Percentiles rank a stretch among this genome's conserved stretches.
Evolutionary conservation across 2,113 vertebrate genomes (phyloP).

Genomic region (Mola mola): DNA sequence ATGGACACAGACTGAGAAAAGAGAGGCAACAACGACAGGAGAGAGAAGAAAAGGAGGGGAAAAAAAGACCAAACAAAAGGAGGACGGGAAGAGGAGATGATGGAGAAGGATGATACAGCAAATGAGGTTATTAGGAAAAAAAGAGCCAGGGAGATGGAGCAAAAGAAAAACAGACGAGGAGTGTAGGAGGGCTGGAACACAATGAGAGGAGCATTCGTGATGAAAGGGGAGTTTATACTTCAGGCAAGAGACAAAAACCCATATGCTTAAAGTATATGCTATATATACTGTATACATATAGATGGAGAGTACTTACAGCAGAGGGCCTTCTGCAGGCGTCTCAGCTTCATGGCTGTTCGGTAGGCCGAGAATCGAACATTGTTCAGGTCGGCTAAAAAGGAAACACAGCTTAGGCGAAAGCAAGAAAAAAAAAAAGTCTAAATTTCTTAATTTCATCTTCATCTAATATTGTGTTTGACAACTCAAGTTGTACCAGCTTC

Average conservation of each 20-base stretch:
- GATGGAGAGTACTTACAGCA: slow-evolving; percentile 87
- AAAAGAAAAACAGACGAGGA: neutral
- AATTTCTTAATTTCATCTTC: neutral
- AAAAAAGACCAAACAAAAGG: no score
- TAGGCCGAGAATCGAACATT: slow-evolving; percentile 98
- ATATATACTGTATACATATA: slow-evolving; percentile 1
- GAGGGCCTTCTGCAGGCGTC: slow-evolving; percentile 97
- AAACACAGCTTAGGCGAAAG: neutral
- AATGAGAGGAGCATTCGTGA: slow-evolving; percentile 26
- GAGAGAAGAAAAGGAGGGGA: neutral
- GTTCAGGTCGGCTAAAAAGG: slow-evolving; percentile 84
- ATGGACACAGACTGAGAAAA: slow-evolving; percentile 5
- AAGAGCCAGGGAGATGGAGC: neutral
- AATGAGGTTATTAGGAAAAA: slow-evolving; percentile 17
- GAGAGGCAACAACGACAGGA: neutral
- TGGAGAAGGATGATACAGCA: neutral
- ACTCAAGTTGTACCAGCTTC: no score
- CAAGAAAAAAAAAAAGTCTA: neutral
- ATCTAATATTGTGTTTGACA: no score
- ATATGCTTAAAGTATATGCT: neutral
- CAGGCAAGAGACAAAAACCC: slow-evolving; percentile 2
- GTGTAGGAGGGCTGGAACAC: slow-evolving; percentile 34
- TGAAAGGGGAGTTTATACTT: slow-evolving; percentile 1
- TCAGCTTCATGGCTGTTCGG: slow-evolving; percentile 97
- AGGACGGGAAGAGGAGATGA: neutral